Base-by-base conservation (phyloP, 1,140 invertebrate species). In the Pteromalus puparum region DNA sequence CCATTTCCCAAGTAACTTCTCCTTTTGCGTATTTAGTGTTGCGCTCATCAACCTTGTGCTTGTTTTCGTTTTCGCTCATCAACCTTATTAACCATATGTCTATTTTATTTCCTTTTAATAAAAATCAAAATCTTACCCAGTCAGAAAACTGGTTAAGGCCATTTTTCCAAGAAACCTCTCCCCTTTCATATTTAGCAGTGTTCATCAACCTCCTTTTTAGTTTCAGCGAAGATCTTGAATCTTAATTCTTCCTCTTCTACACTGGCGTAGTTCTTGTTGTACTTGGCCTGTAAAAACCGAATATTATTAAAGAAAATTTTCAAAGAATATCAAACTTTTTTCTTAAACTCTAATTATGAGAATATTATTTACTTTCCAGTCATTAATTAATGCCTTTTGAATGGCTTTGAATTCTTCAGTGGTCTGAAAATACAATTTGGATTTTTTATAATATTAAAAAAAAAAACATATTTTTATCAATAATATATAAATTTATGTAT, bases 21-120 rank as follows among this genome's bases (percentile, higher is more conserved):
- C 73, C 73, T 18, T 75, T 75, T 4, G 42, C 38, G 38, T 42
- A 75, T 21, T 75, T 75, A 75, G 38, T 21, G 21, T 75, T 75
- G 21, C 42, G 73, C 28, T 75, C 73, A 3, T 75, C 73, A n/a
- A 75, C n/a, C 9, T 7, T 42, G 5, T 46, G 13, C 6, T 75
- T 75, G 38, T 75, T n/a, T n/a, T n/a, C n/a, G n/a, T n/a, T n/a
- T n/a, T n/a, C n/a, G n/a, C n/a, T n/a, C n/a, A n/a, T n/a, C n/a
- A n/a, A n/a, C n/a, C n/a, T n/a, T n/a, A 30, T 30, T 30, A 30
- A 30, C 30, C 4, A 30, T 30, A 30, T 30, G 30, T 30, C 30
- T 30, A 30, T 30, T 30, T 30, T 30, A 30, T 30, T 30, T 1
- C 30, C 30, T 4, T 30, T 30, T 30, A 2, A 30, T 30, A 30